These are phyloP conservation scores for Platyscapa corneri DNA, from an alignment of 1,140 invertebrate genomes.

Conservation along the genomic window DNA sequence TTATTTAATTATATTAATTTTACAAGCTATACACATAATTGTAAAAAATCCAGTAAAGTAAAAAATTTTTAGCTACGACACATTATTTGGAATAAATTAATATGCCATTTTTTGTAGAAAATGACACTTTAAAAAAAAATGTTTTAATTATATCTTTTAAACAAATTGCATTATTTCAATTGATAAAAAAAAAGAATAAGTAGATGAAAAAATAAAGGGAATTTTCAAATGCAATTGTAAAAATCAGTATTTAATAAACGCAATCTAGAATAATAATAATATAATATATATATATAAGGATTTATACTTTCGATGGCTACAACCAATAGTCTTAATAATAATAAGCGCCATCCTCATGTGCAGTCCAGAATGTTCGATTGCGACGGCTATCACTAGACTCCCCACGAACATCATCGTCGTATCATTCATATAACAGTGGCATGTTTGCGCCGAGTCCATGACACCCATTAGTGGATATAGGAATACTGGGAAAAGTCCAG, in stretches of 20 bases:
- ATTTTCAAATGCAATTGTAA: no score
- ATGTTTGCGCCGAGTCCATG: slow-evolving; percentile 74
- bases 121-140: no score
- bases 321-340: slow-evolving; percentile 78
- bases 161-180: no score
- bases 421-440: slow-evolving; percentile 77
- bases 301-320: slow-evolving; percentile 70
- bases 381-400: slow-evolving; percentile 78
- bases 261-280: no score
- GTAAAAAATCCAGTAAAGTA: no score
- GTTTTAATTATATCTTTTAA: no score
- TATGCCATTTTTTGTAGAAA: no score
- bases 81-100: no score
- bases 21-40: no score
- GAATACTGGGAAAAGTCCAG: slow-evolving; percentile 79
- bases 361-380: slow-evolving; percentile 79
- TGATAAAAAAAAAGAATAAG: no score
- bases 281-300: background rate
- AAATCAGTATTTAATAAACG: slow-evolving; percentile 50
- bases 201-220: background rate
- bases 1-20: no score
- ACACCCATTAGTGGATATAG: slow-evolving; percentile 78
- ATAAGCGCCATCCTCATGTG: slow-evolving; percentile 80
- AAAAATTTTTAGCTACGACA: no score
- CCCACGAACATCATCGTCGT: slow-evolving; percentile 80